Evolutionary conservation across 2,113 vertebrate genomes (phyloP), one percentile per base, ranked within the genome.

Genomic region (Heterocephalus glaber): DNA sequence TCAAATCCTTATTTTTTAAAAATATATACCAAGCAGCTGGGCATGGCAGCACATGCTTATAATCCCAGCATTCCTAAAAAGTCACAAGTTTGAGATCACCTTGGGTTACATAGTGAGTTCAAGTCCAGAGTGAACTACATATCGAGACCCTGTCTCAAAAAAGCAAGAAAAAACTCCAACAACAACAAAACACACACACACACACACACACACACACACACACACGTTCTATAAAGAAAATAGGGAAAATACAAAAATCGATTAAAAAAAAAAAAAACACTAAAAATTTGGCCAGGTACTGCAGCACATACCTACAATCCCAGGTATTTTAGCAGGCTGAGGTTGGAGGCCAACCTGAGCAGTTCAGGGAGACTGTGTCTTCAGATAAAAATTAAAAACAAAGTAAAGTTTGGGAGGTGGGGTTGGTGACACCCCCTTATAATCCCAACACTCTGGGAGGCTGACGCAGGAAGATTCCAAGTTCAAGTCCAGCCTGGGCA

Each of bases 151-250:
- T 72, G 20, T 5, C n/a, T 41, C 68, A 72, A 41, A 72, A 72
- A 72, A 30, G 13, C 61, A 24, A 13, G 7, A 72, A 26, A n/a
- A 44, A 63, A 10, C 61, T 49, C 47, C 47, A 49, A 28, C 61
- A 10, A 19, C 58, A 58, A 26, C 60, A 19, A 68, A 8, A 19
- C 12, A 68, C 33, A n/a, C 33, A 68, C 65, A n/a, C 33, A 66
- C 33, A 49, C 44, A 28, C 26, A 76, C 26, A 76, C 13, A 76
- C 22, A 89, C 49, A 82, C 24, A 91, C 35, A 79, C 72, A 90
- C 66, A 61, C 47, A 91, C 33, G n/a, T 90, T 89, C 63, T 94
- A 83, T 95, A 38, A 92, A 94, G 28, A 95, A 87, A 20, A 38
- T 22, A 38, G 2, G 11, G 11, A 89, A 95, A 89, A 94, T 65